Base-by-base conservation (phyloP, 2,797 vertebrate genomes). In the Peromyscus eremicus region DNA sequence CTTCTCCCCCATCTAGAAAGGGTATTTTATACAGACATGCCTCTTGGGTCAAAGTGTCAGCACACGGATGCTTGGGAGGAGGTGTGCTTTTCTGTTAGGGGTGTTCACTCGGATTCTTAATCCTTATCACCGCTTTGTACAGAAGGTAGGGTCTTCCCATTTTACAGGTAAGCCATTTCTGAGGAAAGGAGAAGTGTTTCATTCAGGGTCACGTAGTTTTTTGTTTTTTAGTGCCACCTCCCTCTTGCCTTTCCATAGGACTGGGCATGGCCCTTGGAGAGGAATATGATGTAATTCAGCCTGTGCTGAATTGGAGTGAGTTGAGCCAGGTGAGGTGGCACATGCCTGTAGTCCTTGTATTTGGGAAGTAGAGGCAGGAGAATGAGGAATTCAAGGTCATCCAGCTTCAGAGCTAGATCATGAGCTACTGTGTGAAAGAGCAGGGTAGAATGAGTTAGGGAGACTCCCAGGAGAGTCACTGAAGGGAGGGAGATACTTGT, bases 101-200 rank as follows among this genome's bases (percentile, higher is more conserved):
- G 49, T 79, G 60, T 89, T 55, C 46, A 57, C 10, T 64, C 19
- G 29, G 79, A 84, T 79, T 92, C 27, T 79, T 92, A 85, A 82
- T 60, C 62, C 40, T 92, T 57, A 77, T 60, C 57, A 23, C 29
- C 2, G 3, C 11, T 70, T 85, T 25, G 27, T 76, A 79, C 37
- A 80, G 57, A 82, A 80, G 71, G 13, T 70, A 43, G 0, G 43
- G 16, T 85, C 88, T 92, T 80, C 25, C 21, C 66, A 57, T 91
- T 97, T 95, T 93, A 73, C 71, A 88, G 46, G 43, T 82, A 71
- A 96, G 71, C 29, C 71, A 17, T 95, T 95, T 91, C 81, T 86
- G 79, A 91, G 43, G 57, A 84, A 73, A 96, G 37, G 34, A 77
- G 64, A 95, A 17, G n/a, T 88, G 32, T 92, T 91, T 92, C 90